Conservation (phyloP, 2,888 invertebrate genomes). For the Carterocephalus palaemon region DNA sequence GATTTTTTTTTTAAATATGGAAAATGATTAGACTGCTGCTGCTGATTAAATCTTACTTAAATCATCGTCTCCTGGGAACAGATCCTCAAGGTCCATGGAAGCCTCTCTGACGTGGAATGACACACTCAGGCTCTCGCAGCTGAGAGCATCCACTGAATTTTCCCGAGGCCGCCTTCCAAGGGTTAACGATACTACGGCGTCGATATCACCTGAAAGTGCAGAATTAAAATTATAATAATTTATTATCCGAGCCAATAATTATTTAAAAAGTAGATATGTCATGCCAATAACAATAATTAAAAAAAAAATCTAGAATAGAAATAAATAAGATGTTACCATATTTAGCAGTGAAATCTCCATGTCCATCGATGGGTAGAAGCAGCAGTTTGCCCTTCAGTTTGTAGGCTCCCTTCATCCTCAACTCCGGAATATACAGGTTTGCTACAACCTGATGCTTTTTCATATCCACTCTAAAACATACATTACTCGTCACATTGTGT, state of each 20-base stretch:
- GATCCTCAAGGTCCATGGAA: slow-evolving; percentile 82
- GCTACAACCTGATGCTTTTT: slow-evolving; percentile 78
- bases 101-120: slow-evolving; percentile 83
- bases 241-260: too few species aligned
- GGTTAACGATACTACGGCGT: slow-evolving; percentile 79
- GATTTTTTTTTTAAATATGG: too few species aligned
- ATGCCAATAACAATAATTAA: neutral
- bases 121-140: slow-evolving; percentile 81
- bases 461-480: slow-evolving; percentile 77
- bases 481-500: too few species aligned
- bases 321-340: slow-evolving; percentile 73
- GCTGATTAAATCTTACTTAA: slow-evolving; percentile 72
- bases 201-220: slow-evolving; percentile 81
- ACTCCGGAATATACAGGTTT: slow-evolving; percentile 81
- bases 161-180: slow-evolving; percentile 74
- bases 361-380: slow-evolving; percentile 85
- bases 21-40: too few species aligned
- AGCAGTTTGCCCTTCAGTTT: slow-evolving; percentile 83
- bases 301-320: neutral
- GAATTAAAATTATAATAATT: too few species aligned
- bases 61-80: slow-evolving; percentile 85
- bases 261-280: too few species aligned
- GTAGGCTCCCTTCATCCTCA: slow-evolving; percentile 83
- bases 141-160: slow-evolving; percentile 75
- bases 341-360: slow-evolving; percentile 82